Base-by-base conservation (phyloP, 64 coral and sea anemone genomes). In the Platygyra sinensis region DNA sequence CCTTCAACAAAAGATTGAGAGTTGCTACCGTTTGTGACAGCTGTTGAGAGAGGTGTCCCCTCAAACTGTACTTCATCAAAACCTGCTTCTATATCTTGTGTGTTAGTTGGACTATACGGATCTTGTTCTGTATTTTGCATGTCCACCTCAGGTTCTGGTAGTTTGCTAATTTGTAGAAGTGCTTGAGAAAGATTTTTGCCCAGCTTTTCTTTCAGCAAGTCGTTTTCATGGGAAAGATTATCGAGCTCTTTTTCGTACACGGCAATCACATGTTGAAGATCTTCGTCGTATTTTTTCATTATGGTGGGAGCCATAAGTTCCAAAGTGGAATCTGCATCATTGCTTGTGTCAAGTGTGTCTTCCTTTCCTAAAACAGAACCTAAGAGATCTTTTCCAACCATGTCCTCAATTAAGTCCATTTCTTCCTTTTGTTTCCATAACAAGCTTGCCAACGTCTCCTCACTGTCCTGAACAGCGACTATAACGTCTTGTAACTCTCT, bases 191-290 rank as follows among this genome's bases (percentile, higher is more conserved):
- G 83, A 71, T 33, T 60, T 61, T 78, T 67, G 29, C 90, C 90
- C 11, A 95, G 78, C 54, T 62, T 74, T 39, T 36, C 77, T 42
- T 88, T 82, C 8, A 92, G 79, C 5, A 86, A 8, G 4, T 92
- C 29, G 51, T 92, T 95, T 79, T 89, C 72, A 32, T 62, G 32
- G 8, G 78, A 81, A 6, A 92, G 24, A 78, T 49, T 76, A 32
- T 89, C 72, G 15, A 95, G 79, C 75, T 92, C 72, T 64, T 75
- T 89, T 76, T 95, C 89, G 38, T 92, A 92, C 36, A 73, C 72
- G 11, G 64, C 60, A 30, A 95, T 89, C 0, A 95, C 94, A 22
- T 78, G 60, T 78, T 95, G 78, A 52, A 95, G 90, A 79, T 87
- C 87, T 32, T 89, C 89, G 39, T 91, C 87, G 18, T 88, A 83